Evolutionary conservation across 1,140 invertebrate species (phyloP), one percentile per base, ranked within the genome.

Genomic region (Agraylea sexmaculata): DNA sequence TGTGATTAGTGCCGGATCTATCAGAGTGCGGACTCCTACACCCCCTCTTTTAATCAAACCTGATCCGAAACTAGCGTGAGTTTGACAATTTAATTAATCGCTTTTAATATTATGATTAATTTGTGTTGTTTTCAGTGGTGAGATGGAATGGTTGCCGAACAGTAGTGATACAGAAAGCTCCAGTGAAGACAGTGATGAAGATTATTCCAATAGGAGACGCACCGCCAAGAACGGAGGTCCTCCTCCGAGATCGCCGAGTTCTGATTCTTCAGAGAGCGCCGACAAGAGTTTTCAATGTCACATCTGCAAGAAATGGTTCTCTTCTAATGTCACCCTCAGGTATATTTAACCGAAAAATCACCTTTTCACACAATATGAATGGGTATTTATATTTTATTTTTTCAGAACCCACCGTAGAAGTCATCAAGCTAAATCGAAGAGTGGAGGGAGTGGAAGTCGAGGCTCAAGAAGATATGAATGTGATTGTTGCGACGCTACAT

Each of bases 211-310:
- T 30, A 35, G 36, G 8, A 17, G 38, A 20, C 31, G 11, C 23
- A 32, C 34, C 37, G 38, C 39, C 22, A 43, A 45, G 35, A 31
- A 35, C 15, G 44, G 12, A 18, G 36, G 31, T 40, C 23, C 49
- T 37, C 1, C 50, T 51, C 32, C 59, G 55, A 50, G 60, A 56
- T 42, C 57, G 56, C 52, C 61, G 53, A 52, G 60, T 59, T 49
- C 57, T 11, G 46, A 53, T 2, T 62, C 64, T 1, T 64, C 62
- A 47, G 63, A 66, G 40, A 59, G 56, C 2, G 50, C 60, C 1
- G 63, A 66, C 43, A 66, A 66, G 45, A 62, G 59, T 40, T 66
- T 64, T 53, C 62, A 64, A 39, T 66, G 64, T 37, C 58, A 62
- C 40, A 52, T 61, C 4, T 66, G 64, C 38, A 34, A 47, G 25